A percentile compares a stretch with the other conserved stretches of the same genome.
Conservation (phyloP, 1,140 invertebrate species). For the Listronotus bonariensis region DNA sequence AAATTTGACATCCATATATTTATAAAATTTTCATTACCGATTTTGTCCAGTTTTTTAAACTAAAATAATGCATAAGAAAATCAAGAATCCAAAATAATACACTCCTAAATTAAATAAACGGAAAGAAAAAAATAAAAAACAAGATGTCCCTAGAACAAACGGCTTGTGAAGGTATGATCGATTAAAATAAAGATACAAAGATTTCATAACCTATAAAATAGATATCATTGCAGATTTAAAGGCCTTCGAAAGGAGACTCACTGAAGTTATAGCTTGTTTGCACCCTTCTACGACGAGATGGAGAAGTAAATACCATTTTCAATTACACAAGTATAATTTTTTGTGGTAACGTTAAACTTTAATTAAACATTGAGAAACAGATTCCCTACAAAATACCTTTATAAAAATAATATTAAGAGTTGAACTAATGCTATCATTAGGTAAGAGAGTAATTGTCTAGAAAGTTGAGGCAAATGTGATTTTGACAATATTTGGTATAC, state of each 20-base stretch:
- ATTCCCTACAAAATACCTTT: too few species aligned
- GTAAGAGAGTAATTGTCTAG: too few species aligned
- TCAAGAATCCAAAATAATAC: too few species aligned
- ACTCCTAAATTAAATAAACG: not conserved
- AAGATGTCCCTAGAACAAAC: constrained; percentile 76
- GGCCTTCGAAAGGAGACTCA: constrained; percentile 92
- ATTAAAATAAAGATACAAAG: constrained; percentile 22
- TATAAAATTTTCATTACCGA: too few species aligned
- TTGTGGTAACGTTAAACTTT: constrained; percentile 16
- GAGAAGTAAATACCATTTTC: constrained; percentile 72
- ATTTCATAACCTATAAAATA: constrained; percentile 50
- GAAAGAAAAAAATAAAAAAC: not conserved
- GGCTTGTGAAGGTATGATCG: constrained; percentile 70
- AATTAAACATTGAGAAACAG: not conserved
- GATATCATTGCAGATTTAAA: constrained; percentile 84
- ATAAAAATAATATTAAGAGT: too few species aligned
- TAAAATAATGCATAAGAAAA: too few species aligned
- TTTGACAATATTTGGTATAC: too few species aligned
- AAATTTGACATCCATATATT: too few species aligned
- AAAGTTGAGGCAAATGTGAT: too few species aligned
- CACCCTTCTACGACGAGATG: constrained; percentile 90
- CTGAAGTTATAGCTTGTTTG: constrained; percentile 93
- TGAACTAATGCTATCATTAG: too few species aligned
- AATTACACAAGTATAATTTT: constrained; percentile 10
- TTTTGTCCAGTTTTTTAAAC: too few species aligned